Evolutionary conservation across 2,888 invertebrate genomes (phyloP), one percentile per base, ranked within the genome.

Genomic region (Agrotis segetum): DNA sequence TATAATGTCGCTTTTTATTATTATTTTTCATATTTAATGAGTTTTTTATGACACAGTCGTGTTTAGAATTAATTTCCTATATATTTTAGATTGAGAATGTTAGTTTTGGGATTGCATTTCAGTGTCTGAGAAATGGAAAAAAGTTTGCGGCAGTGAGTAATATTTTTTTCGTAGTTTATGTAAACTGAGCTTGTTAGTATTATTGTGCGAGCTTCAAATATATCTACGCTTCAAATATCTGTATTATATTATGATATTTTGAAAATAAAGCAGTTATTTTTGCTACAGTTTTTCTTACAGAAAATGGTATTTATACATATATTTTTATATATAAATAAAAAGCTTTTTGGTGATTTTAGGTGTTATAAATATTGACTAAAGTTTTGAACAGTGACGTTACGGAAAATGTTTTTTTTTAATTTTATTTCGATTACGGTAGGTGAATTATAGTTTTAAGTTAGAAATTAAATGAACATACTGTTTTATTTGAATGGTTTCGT

Each of bases 131-230:
- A 95, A 95, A 91, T 94, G 95, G 95, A 95, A 95, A 95, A 95
- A 94, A 94, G 90, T 96, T 89, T 96, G 93, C 94, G 96, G 96
- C 92, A 96, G 96, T 96, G 93, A 96, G 96, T 96, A 95, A 94
- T 89, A 67, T 74, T 90, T 89, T 89, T 85, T 90, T 74, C 70
- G 89, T 93, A 92, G 92, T 93, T 88, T 83, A 78, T 85, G 83
- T 92, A 91, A 90, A 90, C 89, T 89, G 78, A 82, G 93, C 86
- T 85, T 85, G 91, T 93, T 92, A 69, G 77, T 74, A 63, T 67
- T 64, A 78, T 72, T 75, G 74, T 81, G 81, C 76, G 64, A 73
- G 84, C 84, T 83, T 84, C 52, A 47, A 64, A 55, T 79, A 69
- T 67, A 80, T 82, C 59, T 70, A 73, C 71, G 82, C 85, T 82